phyloP scores from a whole-genome alignment of 2,797 vertebrate species.

The Alauda arvensis region DNA sequence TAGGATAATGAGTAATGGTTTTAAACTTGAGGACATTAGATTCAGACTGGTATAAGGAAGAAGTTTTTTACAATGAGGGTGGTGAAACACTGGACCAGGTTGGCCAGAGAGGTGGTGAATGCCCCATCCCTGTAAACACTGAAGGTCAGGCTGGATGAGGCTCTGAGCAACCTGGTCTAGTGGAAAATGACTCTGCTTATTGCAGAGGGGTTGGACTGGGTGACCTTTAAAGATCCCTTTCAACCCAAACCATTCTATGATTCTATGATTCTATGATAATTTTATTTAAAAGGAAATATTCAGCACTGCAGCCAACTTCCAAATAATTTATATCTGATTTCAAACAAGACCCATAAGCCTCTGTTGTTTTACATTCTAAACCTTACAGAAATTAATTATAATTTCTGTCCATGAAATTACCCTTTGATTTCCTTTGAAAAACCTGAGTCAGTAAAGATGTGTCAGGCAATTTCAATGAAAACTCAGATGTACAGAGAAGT shows the following conservation, averaged over 20 bases:
- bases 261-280: background rate
- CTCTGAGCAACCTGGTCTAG: background rate
- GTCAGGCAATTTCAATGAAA: background rate
- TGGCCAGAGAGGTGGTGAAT: background rate
- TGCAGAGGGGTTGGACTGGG: background rate
- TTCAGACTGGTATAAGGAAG: background rate
- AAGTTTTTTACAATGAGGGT: background rate
- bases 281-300: background rate
- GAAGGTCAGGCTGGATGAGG: background rate
- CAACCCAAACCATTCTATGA: background rate
- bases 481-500: background rate
- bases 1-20: background rate
- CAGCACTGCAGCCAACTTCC: background rate
- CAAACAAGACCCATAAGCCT: background rate
- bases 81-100: background rate
- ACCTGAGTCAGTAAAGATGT: background rate
- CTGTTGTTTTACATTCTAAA: background rate
- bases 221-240: background rate
- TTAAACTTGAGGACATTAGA: background rate
- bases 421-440: background rate
- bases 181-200: background rate
- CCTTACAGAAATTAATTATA: background rate
- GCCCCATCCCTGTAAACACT: background rate
- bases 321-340: background rate
- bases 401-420: background rate